These are phyloP conservation scores for Coreoperca whiteheadi DNA, from an alignment of 2,113 vertebrate species.

Conservation along the genomic window DNA sequence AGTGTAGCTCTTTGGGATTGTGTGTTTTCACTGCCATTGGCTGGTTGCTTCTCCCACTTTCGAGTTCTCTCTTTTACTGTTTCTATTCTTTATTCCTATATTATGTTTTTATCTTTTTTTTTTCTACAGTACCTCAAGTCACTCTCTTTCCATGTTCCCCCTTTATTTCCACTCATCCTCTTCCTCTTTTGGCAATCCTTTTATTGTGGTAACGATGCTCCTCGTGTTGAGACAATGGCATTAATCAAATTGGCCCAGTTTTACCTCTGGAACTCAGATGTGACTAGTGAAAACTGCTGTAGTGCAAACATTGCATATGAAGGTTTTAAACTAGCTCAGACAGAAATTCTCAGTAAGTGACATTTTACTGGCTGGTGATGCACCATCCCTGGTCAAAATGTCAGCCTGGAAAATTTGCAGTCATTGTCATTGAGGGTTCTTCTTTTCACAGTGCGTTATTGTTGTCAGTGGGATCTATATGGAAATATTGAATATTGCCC, in stretches of 20 bases:
- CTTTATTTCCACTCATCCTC: neutral
- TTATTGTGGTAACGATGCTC: constrained; percentile 42
- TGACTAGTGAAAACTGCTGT: constrained; percentile 31
- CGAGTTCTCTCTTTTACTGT: neutral
- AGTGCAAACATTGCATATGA: constrained; percentile 38
- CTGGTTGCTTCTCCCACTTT: constrained; percentile 25
- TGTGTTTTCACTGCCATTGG: constrained; percentile 21
- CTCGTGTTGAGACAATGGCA: constrained; percentile 56
- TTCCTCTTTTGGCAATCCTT: constrained; percentile 22
- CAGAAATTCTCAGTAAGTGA: constrained; percentile 49
- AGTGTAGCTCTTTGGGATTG: constrained; percentile 31
- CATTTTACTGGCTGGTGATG: constrained; percentile 39
- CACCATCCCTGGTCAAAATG: constrained; percentile 35
- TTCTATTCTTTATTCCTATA: neutral
- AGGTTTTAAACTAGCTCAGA: constrained; percentile 33
- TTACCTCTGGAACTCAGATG: constrained; percentile 46
- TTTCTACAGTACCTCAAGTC: neutral
- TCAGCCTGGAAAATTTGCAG: constrained; percentile 7
- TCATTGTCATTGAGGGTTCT: constrained; percentile 3
- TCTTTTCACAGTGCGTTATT: constrained; percentile 34
- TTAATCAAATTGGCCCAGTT: constrained; percentile 80
- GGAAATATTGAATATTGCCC: constrained; percentile 67
- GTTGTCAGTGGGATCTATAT: constrained; percentile 45
- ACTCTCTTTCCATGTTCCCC: neutral
- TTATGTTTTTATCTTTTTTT: neutral